Percentiles rank a stretch among this genome's conserved stretches.
Evolutionary conservation across 2,797 vertebrate species (phyloP).

Genomic region (Orestias chungarensis): DNA sequence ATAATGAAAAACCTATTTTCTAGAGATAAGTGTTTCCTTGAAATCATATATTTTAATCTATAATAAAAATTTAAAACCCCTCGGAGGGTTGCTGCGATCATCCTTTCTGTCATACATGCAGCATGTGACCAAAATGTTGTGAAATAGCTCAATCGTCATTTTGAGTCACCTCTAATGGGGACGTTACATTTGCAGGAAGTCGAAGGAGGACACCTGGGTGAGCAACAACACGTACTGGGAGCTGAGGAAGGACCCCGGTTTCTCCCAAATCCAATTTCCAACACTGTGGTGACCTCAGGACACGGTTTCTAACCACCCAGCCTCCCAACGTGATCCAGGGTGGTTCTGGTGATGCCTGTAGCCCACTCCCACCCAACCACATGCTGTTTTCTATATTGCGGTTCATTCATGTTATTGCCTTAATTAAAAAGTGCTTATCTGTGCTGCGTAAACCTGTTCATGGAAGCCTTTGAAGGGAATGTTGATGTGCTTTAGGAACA

Average conservation of each 20-base stretch:
- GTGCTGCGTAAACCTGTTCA: conserved; percentile 69
- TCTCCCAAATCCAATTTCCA: conserved; percentile 87
- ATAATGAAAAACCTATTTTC: too few species aligned
- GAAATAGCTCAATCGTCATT: background rate
- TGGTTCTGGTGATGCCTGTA: conserved; percentile 51
- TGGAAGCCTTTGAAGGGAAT: conserved; percentile 70
- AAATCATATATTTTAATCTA: too few species aligned
- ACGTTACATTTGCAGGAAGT: conserved; percentile 81
- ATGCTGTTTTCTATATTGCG: conserved; percentile 47
- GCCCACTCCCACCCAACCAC: conserved; percentile 34
- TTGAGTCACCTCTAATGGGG: background rate
- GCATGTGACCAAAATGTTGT: background rate
- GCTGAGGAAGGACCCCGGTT: conserved; percentile 88
- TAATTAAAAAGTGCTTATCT: conserved; percentile 76
- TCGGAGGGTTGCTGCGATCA: background rate
- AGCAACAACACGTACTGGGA: conserved; percentile 95
- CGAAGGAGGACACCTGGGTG: conserved; percentile 90
- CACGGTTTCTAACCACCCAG: conserved; percentile 34
- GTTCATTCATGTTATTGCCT: conserved; percentile 74
- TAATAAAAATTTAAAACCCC: background rate
- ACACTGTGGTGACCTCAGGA: conserved; percentile 87
- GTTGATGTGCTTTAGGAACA: conserved; percentile 65
- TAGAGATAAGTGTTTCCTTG: too few species aligned
- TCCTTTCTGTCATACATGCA: background rate
- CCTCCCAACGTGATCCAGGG: conserved; percentile 57